Evolutionary conservation across 2,797 vertebrate species (phyloP).

Genomic region (Linurgus olivaceus): DNA sequence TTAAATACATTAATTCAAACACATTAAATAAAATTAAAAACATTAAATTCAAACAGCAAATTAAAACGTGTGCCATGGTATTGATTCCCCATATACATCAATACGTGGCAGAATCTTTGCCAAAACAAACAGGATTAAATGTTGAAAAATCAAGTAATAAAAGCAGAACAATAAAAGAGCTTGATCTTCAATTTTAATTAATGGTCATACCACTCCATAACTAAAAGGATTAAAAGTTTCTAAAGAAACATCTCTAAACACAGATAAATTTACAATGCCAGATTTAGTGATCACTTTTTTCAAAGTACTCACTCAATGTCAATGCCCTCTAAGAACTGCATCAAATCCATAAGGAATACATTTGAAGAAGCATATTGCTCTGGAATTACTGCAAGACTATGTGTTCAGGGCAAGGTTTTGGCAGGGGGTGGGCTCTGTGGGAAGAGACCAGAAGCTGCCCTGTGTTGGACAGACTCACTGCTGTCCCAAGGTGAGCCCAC

Average conservation of each 20-base stretch:
- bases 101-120: neutral
- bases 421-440: neutral
- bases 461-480: neutral
- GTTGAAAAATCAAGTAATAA: neutral
- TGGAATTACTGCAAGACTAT: neutral
- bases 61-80: neutral
- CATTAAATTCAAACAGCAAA: neutral
- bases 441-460: neutral
- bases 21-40: no score
- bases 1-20: neutral
- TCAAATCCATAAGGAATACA: neutral
- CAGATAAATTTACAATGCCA: neutral
- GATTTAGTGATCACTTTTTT: neutral
- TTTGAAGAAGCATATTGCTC: neutral
- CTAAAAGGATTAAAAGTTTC: neutral
- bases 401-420: neutral
- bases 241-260: neutral
- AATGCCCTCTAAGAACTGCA: neutral
- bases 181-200: neutral
- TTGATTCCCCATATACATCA: neutral
- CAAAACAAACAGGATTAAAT: neutral
- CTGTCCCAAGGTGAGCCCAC: neutral
- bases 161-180: neutral
- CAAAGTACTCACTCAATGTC: neutral
- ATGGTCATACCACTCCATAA: neutral